A percentile compares a stretch with the other conserved stretches of the same genome.
phyloP scores from a whole-genome alignment of 2,888 invertebrate species.

The Hypercompe scribonia region DNA sequence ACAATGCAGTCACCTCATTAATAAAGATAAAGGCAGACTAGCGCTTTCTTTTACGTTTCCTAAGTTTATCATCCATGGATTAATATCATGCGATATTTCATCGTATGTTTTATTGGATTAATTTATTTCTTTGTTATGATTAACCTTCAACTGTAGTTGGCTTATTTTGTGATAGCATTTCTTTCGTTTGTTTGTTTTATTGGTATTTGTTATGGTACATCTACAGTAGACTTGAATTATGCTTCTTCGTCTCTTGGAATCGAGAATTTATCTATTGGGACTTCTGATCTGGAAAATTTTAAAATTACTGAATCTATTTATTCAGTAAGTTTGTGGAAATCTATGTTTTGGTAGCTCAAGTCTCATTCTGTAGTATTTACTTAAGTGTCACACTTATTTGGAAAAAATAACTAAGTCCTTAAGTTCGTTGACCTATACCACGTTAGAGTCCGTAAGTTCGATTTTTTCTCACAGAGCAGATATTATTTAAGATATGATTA shows the following conservation, averaged over 20 bases:
- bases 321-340: background rate
- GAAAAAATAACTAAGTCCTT: background rate
- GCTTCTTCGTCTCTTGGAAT: background rate
- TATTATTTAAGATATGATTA: too few species aligned
- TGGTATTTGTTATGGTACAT: background rate
- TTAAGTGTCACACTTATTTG: background rate
- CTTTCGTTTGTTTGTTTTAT: background rate
- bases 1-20: conserved; percentile 46
- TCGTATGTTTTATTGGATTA: background rate
- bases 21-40: conserved; percentile 10
- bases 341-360: background rate
- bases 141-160: background rate
- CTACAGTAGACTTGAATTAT: background rate
- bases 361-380: background rate
- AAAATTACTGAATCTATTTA: background rate
- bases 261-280: background rate
- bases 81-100: background rate
- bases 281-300: background rate
- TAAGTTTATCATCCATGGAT: background rate
- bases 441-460: background rate
- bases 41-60: background rate
- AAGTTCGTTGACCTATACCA: background rate
- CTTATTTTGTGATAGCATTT: background rate
- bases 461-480: background rate
- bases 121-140: conserved; percentile 1